Evolutionary conservation across 2,113 vertebrate genomes (phyloP).

Genomic region (Eubucco bourcierii): DNA sequence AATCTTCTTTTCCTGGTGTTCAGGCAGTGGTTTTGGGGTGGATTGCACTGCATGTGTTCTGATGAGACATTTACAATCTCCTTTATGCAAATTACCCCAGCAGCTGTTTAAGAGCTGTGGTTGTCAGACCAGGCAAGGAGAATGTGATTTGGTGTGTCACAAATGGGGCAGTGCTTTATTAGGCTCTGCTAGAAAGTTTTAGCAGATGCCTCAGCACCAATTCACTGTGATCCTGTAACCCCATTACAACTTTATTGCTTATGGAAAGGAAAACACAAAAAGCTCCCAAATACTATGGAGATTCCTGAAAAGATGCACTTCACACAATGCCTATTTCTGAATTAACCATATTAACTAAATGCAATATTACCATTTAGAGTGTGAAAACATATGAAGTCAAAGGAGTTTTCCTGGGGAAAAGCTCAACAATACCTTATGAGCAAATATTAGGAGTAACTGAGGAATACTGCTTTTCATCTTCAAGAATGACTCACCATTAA

Average conservation of each 20-base stretch:
- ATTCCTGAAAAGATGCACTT: background rate
- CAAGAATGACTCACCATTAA: background rate
- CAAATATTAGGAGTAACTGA: background rate
- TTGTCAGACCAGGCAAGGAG: slow-evolving; percentile 69
- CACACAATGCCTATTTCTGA: slow-evolving; percentile 22
- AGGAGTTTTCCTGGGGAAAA: slow-evolving; percentile 15
- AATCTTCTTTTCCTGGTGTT: slow-evolving; percentile 70
- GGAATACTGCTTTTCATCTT: background rate
- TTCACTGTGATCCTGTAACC: slow-evolving; percentile 47
- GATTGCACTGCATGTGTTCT: slow-evolving; percentile 63
- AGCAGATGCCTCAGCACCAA: slow-evolving; percentile 53
- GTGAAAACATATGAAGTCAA: background rate
- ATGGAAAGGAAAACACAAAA: slow-evolving; percentile 26
- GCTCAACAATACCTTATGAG: background rate
- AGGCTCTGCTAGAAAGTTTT: slow-evolving; percentile 59
- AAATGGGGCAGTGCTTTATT: slow-evolving; percentile 71
- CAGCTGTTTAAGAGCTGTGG: slow-evolving; percentile 70
- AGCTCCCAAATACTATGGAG: slow-evolving; percentile 15
- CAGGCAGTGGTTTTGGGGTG: slow-evolving; percentile 69
- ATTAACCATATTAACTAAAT: slow-evolving; percentile 41
- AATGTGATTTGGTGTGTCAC: slow-evolving; percentile 70
- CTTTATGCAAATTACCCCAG: slow-evolving; percentile 72
- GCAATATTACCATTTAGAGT: background rate
- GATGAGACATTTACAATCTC: slow-evolving; percentile 70
- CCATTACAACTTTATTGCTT: slow-evolving; percentile 46